A percentile compares a stretch with the other conserved stretches of the same genome.
These are phyloP conservation scores for Epirrhoe tristata DNA, from an alignment of 2,888 invertebrate species.

Conservation along the genomic window DNA sequence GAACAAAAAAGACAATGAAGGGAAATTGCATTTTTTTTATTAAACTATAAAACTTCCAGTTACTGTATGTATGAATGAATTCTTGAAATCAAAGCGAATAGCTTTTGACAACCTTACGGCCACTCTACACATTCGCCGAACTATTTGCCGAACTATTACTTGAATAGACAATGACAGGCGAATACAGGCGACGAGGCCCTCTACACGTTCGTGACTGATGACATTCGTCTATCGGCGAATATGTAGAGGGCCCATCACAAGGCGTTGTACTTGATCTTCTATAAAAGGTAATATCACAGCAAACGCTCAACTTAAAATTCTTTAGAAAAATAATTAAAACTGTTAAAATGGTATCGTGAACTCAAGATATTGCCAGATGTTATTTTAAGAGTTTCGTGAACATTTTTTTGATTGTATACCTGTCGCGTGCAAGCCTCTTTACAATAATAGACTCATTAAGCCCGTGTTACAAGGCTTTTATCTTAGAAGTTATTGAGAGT, in stretches of 20 bases:
- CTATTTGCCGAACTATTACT: no score
- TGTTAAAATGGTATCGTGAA: slow-evolving; percentile 36
- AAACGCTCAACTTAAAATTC: slow-evolving; percentile 2
- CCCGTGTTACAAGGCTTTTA: slow-evolving; percentile 35
- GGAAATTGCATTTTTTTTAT: slow-evolving; percentile 72
- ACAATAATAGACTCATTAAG: slow-evolving; percentile 31
- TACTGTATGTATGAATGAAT: slow-evolving; percentile 42
- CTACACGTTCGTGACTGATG: no score
- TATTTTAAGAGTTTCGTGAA: slow-evolving; percentile 69
- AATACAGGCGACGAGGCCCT: no score
- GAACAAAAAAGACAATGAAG: slow-evolving; percentile 83
- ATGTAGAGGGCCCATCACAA: no score
- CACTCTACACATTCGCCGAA: no score
- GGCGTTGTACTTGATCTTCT: no score
- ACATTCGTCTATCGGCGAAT: no score
- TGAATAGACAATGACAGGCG: no score
- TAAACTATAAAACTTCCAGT: slow-evolving; percentile 42
- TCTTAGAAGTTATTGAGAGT: slow-evolving; percentile 38
- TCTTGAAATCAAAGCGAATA: slow-evolving; percentile 42
- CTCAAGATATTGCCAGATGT: slow-evolving; percentile 74
- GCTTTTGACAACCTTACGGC: no score
- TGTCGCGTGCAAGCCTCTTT: slow-evolving; percentile 45
- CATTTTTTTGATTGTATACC: slow-evolving; percentile 69
- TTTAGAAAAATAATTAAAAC: not conserved
- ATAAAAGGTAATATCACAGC: not conserved